A percentile compares a stretch with the other conserved stretches of the same genome.
These are phyloP conservation scores for Notolepis coatsorum DNA, from an alignment of 2,797 vertebrate genomes.

Conservation along the genomic window DNA sequence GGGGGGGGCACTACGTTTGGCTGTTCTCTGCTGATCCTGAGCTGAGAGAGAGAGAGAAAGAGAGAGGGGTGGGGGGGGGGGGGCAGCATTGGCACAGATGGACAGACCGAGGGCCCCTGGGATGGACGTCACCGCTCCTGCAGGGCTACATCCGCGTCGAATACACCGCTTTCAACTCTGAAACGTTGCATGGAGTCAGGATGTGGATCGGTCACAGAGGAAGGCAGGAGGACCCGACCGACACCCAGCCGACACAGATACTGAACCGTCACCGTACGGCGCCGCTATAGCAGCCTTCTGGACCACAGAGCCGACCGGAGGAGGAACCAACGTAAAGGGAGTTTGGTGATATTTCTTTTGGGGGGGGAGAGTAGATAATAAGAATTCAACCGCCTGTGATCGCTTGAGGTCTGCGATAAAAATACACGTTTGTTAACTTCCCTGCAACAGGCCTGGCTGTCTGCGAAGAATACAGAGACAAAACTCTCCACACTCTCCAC, in stretches of 20 bases:
- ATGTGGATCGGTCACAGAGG: conserved; percentile 23
- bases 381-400: conserved; percentile 24
- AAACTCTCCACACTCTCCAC: too few relatives aligned
- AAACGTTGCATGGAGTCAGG: too few relatives aligned
- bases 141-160: conserved; percentile 41
- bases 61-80: not conserved
- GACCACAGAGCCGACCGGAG: conserved; percentile 26
- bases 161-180: too few relatives aligned
- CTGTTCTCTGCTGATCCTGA: conserved; percentile 66
- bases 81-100: conserved; percentile 55
- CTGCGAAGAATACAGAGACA: not conserved
- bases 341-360: conserved; percentile 32
- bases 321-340: conserved; percentile 1
- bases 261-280: conserved; percentile 49
- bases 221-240: conserved; percentile 26
- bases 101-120: conserved; percentile 12
- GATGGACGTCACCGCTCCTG: conserved; percentile 43
- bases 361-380: conserved; percentile 39
- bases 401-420: not conserved
- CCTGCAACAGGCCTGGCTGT: conserved; percentile 1
- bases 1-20: conserved; percentile 19
- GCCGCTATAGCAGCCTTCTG: conserved; percentile 32
- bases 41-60: conserved; percentile 60
- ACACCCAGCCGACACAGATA: conserved; percentile 50
- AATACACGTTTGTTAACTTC: not conserved